phyloP scores from a whole-genome alignment of 2,797 vertebrate genomes.

The Halcyon badia region DNA sequence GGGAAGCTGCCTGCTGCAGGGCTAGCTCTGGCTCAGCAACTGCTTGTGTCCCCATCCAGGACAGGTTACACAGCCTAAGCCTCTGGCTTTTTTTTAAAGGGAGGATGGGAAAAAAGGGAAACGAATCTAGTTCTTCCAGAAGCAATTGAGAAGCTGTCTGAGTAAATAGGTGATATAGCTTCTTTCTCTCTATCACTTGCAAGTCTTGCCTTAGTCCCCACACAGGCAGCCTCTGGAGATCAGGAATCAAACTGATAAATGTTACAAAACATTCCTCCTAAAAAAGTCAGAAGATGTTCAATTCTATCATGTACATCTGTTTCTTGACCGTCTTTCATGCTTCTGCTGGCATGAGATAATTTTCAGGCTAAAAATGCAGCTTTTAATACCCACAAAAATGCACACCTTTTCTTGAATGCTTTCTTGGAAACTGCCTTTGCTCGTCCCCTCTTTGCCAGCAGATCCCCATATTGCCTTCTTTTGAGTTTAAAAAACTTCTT shows the following conservation, averaged over 20 bases:
- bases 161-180: neutral
- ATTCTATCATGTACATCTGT: neutral
- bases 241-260: neutral
- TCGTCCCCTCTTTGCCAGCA: neutral
- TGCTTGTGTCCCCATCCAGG: rapidly evolving
- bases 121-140: neutral
- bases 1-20: neutral
- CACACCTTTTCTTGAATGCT: neutral
- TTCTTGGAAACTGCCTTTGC: neutral
- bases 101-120: neutral
- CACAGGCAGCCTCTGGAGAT: neutral
- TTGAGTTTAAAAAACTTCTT: neutral
- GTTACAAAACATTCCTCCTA: neutral
- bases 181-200: neutral
- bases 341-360: neutral
- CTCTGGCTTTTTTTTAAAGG: neutral
- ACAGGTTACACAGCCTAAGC: rapidly evolving
- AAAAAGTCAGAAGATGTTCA: neutral
- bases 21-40: neutral
- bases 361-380: neutral
- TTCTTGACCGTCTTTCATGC: neutral
- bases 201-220: neutral
- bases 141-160: neutral
- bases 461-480: neutral
- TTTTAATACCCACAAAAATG: neutral